These are phyloP conservation scores for Chrysopilus asiliformis DNA, from an alignment of 2,888 invertebrate genomes.

Conservation along the genomic window DNA sequence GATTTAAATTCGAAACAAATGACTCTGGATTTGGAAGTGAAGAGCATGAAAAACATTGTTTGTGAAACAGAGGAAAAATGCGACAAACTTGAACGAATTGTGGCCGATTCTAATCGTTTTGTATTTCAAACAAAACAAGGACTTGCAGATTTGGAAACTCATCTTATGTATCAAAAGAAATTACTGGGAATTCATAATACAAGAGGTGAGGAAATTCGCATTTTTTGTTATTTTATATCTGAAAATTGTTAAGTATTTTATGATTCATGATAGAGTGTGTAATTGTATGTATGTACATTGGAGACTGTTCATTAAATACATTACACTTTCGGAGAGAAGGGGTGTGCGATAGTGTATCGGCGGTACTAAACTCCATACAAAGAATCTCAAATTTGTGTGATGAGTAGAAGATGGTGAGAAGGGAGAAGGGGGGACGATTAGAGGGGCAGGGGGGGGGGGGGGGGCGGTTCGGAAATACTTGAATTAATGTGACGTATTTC, in stretches of 20 bases:
- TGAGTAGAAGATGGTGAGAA: too few relatives aligned
- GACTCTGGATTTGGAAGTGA: constrained; percentile 38
- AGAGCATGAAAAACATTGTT: constrained; percentile 38
- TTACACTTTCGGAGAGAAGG: too few relatives aligned
- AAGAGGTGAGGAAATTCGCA: constrained; percentile 26
- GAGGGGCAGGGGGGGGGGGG: too few relatives aligned
- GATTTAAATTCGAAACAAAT: constrained; percentile 38
- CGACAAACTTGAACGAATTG: constrained; percentile 37
- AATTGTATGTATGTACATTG: background rate
- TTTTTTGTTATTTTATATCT: background rate
- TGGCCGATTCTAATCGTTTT: constrained; percentile 30
- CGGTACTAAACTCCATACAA: too few relatives aligned
- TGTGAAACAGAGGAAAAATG: constrained; percentile 40
- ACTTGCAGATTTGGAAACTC: constrained; percentile 36
- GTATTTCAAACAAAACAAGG: constrained; percentile 37
- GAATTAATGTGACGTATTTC: too few relatives aligned
- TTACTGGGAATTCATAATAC: constrained; percentile 29
- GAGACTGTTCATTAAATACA: too few relatives aligned
- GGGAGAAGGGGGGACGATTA: too few relatives aligned
- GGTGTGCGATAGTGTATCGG: too few relatives aligned
- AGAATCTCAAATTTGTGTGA: too few relatives aligned
- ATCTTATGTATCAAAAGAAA: constrained; percentile 29
- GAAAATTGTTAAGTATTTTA: background rate
- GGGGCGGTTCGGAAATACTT: too few relatives aligned
- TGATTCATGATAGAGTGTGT: constrained; percentile 23